These are phyloP conservation scores for Xestia rhomboidea DNA, from an alignment of 2,888 invertebrate genomes.

Conservation along the genomic window DNA sequence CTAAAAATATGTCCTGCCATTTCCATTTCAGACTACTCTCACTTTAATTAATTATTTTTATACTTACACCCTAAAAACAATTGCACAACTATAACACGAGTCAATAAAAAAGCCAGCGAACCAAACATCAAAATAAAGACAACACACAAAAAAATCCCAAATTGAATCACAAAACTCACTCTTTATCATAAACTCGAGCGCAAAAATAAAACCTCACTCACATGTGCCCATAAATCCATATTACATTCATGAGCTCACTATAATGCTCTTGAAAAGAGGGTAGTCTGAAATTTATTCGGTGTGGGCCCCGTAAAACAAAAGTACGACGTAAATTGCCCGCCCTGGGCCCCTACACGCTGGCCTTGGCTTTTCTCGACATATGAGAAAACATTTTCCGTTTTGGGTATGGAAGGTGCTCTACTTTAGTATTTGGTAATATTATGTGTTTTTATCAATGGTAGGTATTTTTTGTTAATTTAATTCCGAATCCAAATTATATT, in stretches of 20 bases:
- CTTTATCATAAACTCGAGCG: conserved; percentile 35
- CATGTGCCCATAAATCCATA: conserved; percentile 60
- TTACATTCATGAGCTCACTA: conserved; percentile 69
- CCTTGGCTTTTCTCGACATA: conserved; percentile 87
- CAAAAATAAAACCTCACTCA: conserved; percentile 61
- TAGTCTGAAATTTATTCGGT: conserved; percentile 83
- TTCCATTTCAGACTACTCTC: too few species aligned
- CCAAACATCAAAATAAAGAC: conserved; percentile 10
- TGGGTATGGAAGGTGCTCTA: conserved; percentile 76
- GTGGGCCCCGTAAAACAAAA: conserved; percentile 87
- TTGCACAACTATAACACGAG: background rate
- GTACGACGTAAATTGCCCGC: conserved; percentile 85
- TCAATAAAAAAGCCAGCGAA: background rate
- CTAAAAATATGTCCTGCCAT: too few species aligned
- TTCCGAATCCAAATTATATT: background rate
- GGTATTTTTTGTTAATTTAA: background rate
- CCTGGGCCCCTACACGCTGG: conserved; percentile 83
- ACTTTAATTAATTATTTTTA: too few species aligned
- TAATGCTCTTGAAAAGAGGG: conserved; percentile 70
- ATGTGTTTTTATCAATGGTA: background rate
- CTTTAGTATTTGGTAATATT: conserved; percentile 57
- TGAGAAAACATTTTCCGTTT: conserved; percentile 88
- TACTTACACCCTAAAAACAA: background rate
- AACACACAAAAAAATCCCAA: conserved; percentile 10
- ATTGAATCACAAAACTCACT: conserved; percentile 41